Base-by-base conservation (phyloP, 2,113 vertebrate genomes). In the Callipepla californica region DNA sequence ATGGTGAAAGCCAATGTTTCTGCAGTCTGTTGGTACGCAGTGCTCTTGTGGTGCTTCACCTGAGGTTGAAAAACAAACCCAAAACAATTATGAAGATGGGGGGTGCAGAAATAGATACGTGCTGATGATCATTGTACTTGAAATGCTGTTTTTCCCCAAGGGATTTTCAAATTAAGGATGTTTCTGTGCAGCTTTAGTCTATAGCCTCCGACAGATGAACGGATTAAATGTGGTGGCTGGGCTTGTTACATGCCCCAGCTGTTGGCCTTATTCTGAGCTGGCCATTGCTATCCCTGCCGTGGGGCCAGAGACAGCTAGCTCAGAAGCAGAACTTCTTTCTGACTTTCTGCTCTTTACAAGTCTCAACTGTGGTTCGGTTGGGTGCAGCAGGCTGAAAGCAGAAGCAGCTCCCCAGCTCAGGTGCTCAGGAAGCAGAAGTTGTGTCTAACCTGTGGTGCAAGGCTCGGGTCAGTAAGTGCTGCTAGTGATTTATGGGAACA, bases 331-430 rank as follows among this genome's bases (percentile, higher is more conserved):
- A 5, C 30, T 26, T 32, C 40, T 22, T 0, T 65, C 51, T 23
- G 65, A 38, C 17, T 17, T 9, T 45, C 42, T 11, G 1, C 34
- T 38, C 19, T 25, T 15, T 6, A 13, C 4, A 11, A 11, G 22
- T 11, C 5, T 30, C 13, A 5, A 1, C 10, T 21, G 3, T 34
- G 1, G 50, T 14, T 25, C 0, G 13, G 36, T 13, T 36, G 80
- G 36, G 30, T 9, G 50, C 45, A 11, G 9, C 17, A 7, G 57
- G 59, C 63, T 40, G 77, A 50, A 42, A 36, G 11, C 32, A 20
- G 15, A 19, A 51, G 67, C 36, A 10, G 1, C 48, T 2, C 7
- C 40, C 62, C 36, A 8, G 1, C 48, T 2, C 7, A 26, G 81
- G 4, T 28, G 7, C 53, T 57, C 53, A 57, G 26, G 51, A 53